Conservation (phyloP, 1,140 invertebrate species). For the Ips nitidus region DNA sequence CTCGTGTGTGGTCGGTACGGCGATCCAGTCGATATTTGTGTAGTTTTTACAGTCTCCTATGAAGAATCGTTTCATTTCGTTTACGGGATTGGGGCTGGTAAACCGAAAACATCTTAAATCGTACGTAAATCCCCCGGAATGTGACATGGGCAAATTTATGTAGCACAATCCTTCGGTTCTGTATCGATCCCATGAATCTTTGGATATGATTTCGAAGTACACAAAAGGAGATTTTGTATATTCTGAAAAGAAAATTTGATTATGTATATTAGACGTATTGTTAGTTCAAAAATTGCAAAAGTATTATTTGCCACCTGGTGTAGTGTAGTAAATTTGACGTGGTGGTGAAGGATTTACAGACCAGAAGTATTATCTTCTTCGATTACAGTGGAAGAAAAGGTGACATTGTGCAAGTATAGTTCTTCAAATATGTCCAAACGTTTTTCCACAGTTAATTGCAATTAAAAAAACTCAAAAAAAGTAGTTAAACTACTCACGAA, state of each 20-base stretch:
- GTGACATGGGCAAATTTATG: conserved; percentile 40
- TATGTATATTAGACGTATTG: too few species aligned
- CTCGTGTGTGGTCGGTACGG: conserved; percentile 37
- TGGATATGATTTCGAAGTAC: conserved; percentile 48
- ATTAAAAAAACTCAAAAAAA: too few species aligned
- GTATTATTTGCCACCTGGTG: too few species aligned
- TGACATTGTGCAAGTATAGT: too few species aligned
- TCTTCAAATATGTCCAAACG: too few species aligned
- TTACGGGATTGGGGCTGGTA: conserved; percentile 20
- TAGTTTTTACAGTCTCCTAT: conserved; percentile 46
- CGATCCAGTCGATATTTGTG: conserved; percentile 44
- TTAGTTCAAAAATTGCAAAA: not conserved
- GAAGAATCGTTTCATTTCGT: conserved; percentile 45
- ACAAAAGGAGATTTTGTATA: conserved; percentile 40
- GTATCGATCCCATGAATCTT: conserved; percentile 44
- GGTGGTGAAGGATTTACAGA: too few species aligned
- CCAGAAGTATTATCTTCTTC: too few species aligned
- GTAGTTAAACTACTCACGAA: too few species aligned
- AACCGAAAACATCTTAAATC: conserved; percentile 44
- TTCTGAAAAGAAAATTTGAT: conserved; percentile 22
- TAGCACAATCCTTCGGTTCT: conserved; percentile 47
- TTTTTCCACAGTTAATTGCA: too few species aligned
- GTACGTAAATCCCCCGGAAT: conserved; percentile 41
- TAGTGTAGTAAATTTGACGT: too few species aligned
- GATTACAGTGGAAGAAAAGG: too few species aligned